Percentiles rank a stretch among this genome's conserved stretches.
Evolutionary conservation across 1,140 invertebrate genomes (phyloP).

Genomic region (Sesamia nonagrioides): DNA sequence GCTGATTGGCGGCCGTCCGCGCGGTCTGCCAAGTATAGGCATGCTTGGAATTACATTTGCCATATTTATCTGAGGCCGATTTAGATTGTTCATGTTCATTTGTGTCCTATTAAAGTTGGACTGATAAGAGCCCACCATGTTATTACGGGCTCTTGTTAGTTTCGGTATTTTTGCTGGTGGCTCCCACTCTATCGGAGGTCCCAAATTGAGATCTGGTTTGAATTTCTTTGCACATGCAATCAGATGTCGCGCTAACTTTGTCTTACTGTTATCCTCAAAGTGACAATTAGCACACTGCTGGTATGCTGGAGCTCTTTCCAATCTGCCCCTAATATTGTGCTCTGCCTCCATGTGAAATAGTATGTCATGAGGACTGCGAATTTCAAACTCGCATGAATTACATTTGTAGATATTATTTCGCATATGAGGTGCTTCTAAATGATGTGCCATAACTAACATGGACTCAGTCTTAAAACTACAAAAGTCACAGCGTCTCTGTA

Average conservation of each 20-base stretch:
- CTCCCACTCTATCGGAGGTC: conserved; percentile 95
- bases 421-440: conserved; percentile 97
- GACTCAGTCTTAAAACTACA: conserved; percentile 98
- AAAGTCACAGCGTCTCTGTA: conserved; percentile 95
- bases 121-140: conserved; percentile 78
- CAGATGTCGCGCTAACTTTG: conserved; percentile 95
- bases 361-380: conserved; percentile 95
- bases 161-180: conserved; percentile 96
- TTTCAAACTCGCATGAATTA: conserved; percentile 95
- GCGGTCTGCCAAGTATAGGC: conserved; percentile 74
- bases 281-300: conserved; percentile 98
- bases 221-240: conserved; percentile 97
- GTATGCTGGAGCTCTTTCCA: conserved; percentile 95
- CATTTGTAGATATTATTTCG: conserved; percentile 95
- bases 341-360: conserved; percentile 97
- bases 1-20: conserved; percentile 78
- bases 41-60: conserved; percentile 67
- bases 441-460: conserved; percentile 94
- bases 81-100: conserved; percentile 73
- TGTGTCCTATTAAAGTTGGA: conserved; percentile 74
- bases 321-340: conserved; percentile 94
- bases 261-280: conserved; percentile 97
- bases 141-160: conserved; percentile 87
- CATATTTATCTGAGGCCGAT: conserved; percentile 74
- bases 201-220: conserved; percentile 94